These are phyloP conservation scores for Perca schrenkii DNA, from an alignment of 2,113 vertebrate genomes.

Conservation along the genomic window DNA sequence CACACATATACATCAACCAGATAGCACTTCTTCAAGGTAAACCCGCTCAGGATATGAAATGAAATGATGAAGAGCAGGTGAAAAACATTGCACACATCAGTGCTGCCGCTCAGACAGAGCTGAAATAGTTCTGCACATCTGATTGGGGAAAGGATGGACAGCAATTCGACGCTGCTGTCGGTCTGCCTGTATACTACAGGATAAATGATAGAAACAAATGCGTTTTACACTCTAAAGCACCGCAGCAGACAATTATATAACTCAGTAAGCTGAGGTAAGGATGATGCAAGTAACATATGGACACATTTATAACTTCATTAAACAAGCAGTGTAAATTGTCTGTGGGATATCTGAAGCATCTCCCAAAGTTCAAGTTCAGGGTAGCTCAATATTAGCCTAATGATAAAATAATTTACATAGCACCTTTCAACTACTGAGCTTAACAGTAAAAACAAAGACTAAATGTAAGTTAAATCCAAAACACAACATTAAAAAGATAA, in stretches of 20 bases:
- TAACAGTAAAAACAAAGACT: neutral
- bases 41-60: slow-evolving; percentile 73
- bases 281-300: slow-evolving; percentile 49
- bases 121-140: slow-evolving; percentile 75
- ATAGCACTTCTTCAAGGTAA: slow-evolving; percentile 72
- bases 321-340: slow-evolving; percentile 42
- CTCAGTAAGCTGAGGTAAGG: slow-evolving; percentile 47
- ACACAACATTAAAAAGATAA: neutral
- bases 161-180: slow-evolving; percentile 50
- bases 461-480: neutral
- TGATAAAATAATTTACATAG: neutral
- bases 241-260: slow-evolving; percentile 69
- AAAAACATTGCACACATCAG: slow-evolving; percentile 81
- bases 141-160: slow-evolving; percentile 69
- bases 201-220: slow-evolving; percentile 66
- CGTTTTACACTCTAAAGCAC: slow-evolving; percentile 60
- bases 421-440: neutral
- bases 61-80: slow-evolving; percentile 80
- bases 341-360: slow-evolving; percentile 36
- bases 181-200: slow-evolving; percentile 58
- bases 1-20: slow-evolving; percentile 63
- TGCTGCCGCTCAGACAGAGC: slow-evolving; percentile 69
- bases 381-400: slow-evolving; percentile 4
- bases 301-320: slow-evolving; percentile 57
- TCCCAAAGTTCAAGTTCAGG: slow-evolving; percentile 25